Percentiles rank a stretch among this genome's conserved stretches.
These are phyloP conservation scores for Mobula hypostoma DNA, from an alignment of 2,113 vertebrate species.

Conservation along the genomic window DNA sequence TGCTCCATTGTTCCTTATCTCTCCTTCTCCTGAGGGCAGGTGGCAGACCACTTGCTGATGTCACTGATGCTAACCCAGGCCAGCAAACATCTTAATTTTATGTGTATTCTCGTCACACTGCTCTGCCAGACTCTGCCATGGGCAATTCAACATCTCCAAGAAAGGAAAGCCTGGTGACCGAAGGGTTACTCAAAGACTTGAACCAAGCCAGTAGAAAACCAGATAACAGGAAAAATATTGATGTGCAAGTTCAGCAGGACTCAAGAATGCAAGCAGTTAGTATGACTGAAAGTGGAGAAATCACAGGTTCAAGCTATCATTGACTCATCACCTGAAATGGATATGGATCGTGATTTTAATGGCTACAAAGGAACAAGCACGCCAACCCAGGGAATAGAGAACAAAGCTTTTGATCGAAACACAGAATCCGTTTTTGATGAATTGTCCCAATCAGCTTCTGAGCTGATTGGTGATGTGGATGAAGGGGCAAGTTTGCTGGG, in stretches of 20 bases:
- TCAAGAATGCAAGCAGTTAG: conserved; percentile 66
- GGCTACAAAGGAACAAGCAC: conserved; percentile 85
- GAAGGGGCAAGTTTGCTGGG: conserved; percentile 91
- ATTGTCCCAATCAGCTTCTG: conserved; percentile 88
- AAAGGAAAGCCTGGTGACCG: conserved; percentile 50
- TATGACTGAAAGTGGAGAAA: conserved; percentile 70
- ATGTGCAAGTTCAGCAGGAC: conserved; percentile 69
- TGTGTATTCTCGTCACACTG: no score
- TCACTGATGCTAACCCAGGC: no score
- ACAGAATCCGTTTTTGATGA: conserved; percentile 96
- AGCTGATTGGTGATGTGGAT: conserved; percentile 89
- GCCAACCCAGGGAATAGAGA: conserved; percentile 84
- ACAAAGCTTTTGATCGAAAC: conserved; percentile 87
- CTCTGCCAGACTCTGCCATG: conserved; percentile 57
- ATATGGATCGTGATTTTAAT: conserved; percentile 84
- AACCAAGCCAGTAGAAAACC: conserved; percentile 55
- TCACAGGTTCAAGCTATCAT: conserved; percentile 97
- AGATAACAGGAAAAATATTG: conserved; percentile 65
- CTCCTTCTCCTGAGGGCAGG: no score
- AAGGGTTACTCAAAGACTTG: conserved; percentile 58
- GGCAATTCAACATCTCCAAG: conserved; percentile 58
- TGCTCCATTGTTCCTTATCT: no score
- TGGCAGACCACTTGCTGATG: no score
- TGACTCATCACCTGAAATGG: conserved; percentile 91
- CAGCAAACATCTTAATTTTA: no score